These are phyloP conservation scores for Platynereis dumerilii DNA, from an alignment of 2,888 invertebrate species.

Conservation along the genomic window DNA sequence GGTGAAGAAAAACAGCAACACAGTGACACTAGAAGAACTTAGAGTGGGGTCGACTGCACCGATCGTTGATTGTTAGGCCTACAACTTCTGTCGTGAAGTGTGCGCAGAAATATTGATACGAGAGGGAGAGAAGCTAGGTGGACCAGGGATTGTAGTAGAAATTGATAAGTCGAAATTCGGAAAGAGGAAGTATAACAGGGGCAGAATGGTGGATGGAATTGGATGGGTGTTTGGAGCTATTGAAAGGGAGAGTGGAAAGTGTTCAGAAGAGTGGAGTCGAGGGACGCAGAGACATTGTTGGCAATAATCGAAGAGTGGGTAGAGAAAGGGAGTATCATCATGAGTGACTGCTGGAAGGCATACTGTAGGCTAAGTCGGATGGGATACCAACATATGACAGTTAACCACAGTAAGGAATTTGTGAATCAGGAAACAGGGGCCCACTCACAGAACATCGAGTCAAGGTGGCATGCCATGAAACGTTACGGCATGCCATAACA, in stretches of 20 bases:
- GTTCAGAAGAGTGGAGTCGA: slow-evolving; percentile 30
- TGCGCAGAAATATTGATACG: no score
- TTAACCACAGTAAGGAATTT: slow-evolving; percentile 40
- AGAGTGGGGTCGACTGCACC: no score
- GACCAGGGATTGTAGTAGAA: slow-evolving; percentile 24
- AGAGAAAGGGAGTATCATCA: slow-evolving; percentile 36
- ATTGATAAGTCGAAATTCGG: slow-evolving; percentile 34
- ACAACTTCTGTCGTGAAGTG: no score
- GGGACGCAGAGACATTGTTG: slow-evolving; percentile 29
- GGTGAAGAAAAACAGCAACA: no score
- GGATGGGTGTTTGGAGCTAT: slow-evolving; percentile 40
- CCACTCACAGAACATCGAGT: slow-evolving; percentile 36
- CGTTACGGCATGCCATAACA: no score
- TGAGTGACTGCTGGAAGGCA: slow-evolving; percentile 31
- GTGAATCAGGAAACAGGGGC: slow-evolving; percentile 37
- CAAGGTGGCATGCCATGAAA: slow-evolving; percentile 15
- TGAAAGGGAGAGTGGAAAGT: slow-evolving; percentile 36
- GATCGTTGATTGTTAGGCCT: no score
- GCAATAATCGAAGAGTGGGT: slow-evolving; percentile 37
- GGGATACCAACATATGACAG: slow-evolving; percentile 36
- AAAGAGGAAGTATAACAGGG: slow-evolving; percentile 32
- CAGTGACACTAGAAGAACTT: no score
- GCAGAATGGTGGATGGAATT: slow-evolving; percentile 34
- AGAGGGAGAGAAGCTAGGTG: slow-evolving; percentile 10
- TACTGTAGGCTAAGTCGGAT: slow-evolving; percentile 25